phyloP scores from a whole-genome alignment of 2,797 vertebrate species.

The Anabacerthia variegaticeps region DNA sequence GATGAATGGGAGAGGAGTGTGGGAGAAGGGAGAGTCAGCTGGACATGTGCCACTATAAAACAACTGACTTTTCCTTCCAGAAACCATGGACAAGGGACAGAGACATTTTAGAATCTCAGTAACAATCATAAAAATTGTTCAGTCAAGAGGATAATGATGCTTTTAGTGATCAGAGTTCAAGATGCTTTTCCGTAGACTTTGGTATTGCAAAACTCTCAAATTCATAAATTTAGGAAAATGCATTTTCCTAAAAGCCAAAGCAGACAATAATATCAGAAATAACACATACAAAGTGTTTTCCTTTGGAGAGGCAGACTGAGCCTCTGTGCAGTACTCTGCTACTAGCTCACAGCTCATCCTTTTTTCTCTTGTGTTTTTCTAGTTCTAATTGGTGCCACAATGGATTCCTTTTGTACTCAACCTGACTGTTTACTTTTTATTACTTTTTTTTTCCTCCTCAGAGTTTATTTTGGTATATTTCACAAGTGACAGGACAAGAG shows the following conservation, averaged over 20 bases:
- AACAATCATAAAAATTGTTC: background rate
- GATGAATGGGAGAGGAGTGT: background rate
- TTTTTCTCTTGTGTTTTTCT: background rate
- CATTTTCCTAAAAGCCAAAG: background rate
- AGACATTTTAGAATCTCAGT: background rate
- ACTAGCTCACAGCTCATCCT: too few species aligned
- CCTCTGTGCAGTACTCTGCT: background rate
- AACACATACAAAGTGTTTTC: background rate
- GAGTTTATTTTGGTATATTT: background rate
- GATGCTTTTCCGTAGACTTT: background rate
- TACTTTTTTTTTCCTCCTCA: background rate
- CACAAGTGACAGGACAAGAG: background rate
- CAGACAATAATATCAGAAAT: background rate
- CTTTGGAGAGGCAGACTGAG: background rate
- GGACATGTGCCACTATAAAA: background rate
- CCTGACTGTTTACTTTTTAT: background rate
- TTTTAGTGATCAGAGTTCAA: background rate
- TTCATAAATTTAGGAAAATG: background rate
- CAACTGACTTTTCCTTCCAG: background rate
- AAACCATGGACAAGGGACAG: background rate
- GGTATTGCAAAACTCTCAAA: background rate
- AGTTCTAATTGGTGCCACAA: background rate
- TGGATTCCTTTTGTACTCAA: background rate
- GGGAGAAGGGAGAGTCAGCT: background rate
- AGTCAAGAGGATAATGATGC: background rate